phyloP scores from a whole-genome alignment of 2,113 vertebrate genomes.

The Callocephalon fimbriatum region DNA sequence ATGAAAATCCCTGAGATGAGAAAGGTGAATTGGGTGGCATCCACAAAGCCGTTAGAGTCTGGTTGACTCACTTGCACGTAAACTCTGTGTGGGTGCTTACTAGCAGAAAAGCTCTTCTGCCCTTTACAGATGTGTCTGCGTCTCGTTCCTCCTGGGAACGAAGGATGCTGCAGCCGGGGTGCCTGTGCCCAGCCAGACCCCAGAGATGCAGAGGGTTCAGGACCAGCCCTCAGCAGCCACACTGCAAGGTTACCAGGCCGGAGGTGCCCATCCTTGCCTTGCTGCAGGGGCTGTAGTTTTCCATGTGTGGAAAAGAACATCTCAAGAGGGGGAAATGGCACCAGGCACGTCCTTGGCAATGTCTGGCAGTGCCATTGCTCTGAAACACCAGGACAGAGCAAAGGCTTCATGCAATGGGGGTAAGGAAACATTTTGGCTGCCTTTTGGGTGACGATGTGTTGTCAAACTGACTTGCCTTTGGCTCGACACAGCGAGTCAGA shows the following conservation, averaged over 20 bases:
- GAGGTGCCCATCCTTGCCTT: not conserved
- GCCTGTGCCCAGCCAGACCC: not conserved
- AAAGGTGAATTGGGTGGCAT: conserved; percentile 1
- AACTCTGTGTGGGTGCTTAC: not conserved
- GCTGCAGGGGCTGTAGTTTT: not conserved
- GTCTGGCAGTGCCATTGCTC: not conserved
- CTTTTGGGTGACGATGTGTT: accelerated
- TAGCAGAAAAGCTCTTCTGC: not conserved
- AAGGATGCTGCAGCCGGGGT: not conserved
- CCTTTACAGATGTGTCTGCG: not conserved
- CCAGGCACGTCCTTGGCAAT: not conserved
- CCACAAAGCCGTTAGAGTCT: not conserved
- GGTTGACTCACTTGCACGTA: conserved; percentile 24
- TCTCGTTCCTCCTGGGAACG: not conserved
- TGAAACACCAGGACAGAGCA: not conserved
- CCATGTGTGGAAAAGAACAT: not conserved
- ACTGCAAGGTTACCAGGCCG: not conserved
- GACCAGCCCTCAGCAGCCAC: not conserved
- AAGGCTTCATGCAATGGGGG: not conserved
- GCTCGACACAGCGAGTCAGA: not conserved
- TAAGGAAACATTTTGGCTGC: not conserved
- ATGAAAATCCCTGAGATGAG: conserved; percentile 3
- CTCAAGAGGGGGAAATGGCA: not conserved
- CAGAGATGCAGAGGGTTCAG: accelerated
- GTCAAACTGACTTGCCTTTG: not conserved